These are phyloP conservation scores for Candoia aspera DNA, from an alignment of 2,113 vertebrate genomes.

Conservation along the genomic window DNA sequence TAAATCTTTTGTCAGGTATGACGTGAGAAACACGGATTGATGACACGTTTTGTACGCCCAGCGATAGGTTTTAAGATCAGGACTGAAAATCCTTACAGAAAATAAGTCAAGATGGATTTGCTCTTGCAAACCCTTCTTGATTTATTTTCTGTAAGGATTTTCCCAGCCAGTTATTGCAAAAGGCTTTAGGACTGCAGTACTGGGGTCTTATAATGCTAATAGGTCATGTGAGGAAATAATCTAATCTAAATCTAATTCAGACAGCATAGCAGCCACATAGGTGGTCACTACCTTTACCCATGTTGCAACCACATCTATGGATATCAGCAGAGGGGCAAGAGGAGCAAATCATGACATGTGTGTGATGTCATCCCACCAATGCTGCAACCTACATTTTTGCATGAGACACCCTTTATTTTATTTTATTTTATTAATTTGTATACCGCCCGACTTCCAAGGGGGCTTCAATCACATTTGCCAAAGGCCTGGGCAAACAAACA, in stretches of 20 bases:
- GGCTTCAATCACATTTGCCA: not conserved
- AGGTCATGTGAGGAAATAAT: not conserved
- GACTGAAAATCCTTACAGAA: rapidly evolving
- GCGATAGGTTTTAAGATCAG: not conserved
- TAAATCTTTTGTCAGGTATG: not conserved
- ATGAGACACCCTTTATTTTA: not conserved
- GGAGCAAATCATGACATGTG: not conserved
- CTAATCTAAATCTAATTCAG: not conserved
- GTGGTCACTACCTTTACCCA: not conserved
- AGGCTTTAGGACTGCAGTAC: not conserved
- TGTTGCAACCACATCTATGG: not conserved
- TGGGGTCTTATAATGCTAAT: not conserved
- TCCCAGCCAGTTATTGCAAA: rapidly evolving
- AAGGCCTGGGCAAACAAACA: not conserved
- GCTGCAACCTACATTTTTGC: not conserved
- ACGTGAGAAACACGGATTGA: not conserved
- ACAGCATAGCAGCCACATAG: not conserved
- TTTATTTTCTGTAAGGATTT: too few relatives aligned
- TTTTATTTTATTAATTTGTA: not conserved
- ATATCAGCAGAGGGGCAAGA: not conserved
- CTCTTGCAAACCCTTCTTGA: slow-evolving; percentile 8
- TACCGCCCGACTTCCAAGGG: not conserved
- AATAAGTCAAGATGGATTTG: not conserved
- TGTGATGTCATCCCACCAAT: not conserved
- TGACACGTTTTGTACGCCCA: not conserved